phyloP scores from a whole-genome alignment of 2,888 invertebrate genomes.

The Morinoia aosen region DNA sequence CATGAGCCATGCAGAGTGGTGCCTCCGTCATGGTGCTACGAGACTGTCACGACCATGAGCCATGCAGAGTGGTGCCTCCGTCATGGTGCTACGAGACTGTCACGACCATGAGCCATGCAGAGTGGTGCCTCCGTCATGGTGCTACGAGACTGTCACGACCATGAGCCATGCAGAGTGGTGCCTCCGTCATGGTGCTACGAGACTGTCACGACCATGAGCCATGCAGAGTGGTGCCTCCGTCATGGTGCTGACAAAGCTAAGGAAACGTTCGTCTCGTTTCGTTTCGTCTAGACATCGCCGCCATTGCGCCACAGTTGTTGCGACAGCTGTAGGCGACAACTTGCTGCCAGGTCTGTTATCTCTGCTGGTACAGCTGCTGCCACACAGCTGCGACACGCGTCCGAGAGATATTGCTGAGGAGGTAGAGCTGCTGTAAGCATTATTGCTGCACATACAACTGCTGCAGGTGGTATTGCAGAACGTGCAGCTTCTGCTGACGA shows the following conservation, averaged over 20 bases:
- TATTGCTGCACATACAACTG: neutral
- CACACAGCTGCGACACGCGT: neutral
- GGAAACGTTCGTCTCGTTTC: neutral
- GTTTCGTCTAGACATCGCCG: neutral
- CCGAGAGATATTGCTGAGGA: neutral
- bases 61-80: neutral
- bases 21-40: too few relatives aligned
- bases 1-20: too few relatives aligned
- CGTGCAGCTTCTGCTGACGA: neutral
- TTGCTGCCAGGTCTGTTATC: slow-evolving; percentile 6
- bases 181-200: neutral
- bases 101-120: neutral
- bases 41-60: neutral
- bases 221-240: neutral
- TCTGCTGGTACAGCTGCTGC: slow-evolving; percentile 46
- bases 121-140: neutral
- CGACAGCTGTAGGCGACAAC: neutral
- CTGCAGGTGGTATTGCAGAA: neutral
- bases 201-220: neutral
- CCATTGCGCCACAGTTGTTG: neutral
- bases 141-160: neutral
- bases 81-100: neutral
- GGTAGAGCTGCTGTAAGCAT: neutral
- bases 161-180: neutral
- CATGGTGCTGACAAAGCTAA: neutral